Evolutionary conservation across 1,140 invertebrate genomes (phyloP).

Genomic region (Ceratina calcarata): DNA sequence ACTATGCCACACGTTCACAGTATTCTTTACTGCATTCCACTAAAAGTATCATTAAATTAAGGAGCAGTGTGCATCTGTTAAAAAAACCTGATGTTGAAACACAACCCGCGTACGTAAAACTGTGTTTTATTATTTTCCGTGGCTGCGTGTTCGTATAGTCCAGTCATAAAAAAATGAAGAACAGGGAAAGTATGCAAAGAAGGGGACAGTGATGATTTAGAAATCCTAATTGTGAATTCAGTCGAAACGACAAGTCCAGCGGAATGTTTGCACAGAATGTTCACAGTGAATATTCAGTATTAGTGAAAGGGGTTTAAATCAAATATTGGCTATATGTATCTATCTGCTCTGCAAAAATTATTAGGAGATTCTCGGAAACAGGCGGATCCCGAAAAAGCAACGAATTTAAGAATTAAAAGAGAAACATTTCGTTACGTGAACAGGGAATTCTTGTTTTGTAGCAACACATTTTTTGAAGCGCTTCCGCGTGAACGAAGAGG

Average conservation of each 20-base stretch:
- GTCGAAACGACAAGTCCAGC: no score
- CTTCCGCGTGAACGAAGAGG: constrained; percentile 29
- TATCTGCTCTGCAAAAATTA: no score
- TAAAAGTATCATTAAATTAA: constrained; percentile 1
- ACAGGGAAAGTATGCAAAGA: constrained; percentile 6
- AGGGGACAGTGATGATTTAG: constrained; percentile 11
- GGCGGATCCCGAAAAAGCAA: not conserved
- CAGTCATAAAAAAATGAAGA: not conserved
- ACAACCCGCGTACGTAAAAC: not conserved
- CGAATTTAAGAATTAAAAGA: not conserved
- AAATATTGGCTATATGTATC: no score
- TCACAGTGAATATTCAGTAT: not conserved
- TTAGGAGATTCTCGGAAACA: no score
- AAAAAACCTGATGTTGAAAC: not conserved
- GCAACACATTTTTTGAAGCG: not conserved
- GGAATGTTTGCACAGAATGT: not conserved
- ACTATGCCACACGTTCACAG: not conserved
- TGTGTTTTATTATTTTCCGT: not conserved
- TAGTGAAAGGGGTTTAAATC: not conserved
- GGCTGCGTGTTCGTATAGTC: no score
- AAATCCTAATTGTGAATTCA: constrained; percentile 12
- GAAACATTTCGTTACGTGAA: not conserved
- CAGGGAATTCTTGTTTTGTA: not conserved
- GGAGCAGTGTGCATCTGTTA: not conserved
- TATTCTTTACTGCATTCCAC: not conserved